phyloP scores from a whole-genome alignment of 2,113 vertebrate genomes.

The Myiopsitta monachus region DNA sequence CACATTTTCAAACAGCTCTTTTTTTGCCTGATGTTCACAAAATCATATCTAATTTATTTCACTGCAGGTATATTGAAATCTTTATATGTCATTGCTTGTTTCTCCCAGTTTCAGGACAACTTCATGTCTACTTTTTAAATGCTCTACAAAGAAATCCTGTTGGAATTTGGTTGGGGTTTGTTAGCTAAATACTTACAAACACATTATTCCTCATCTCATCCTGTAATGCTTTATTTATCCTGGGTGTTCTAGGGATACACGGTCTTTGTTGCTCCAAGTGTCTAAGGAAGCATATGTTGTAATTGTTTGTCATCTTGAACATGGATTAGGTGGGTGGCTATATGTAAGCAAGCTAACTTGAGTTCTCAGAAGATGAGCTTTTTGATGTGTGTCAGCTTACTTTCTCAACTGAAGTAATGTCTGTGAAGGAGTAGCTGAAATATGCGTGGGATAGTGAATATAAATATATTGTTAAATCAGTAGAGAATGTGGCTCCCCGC shows the following conservation, averaged over 20 bases:
- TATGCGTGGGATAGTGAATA: neutral
- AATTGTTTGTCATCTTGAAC: constrained; percentile 39
- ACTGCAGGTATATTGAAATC: neutral
- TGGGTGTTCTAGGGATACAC: neutral
- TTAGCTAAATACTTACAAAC: neutral
- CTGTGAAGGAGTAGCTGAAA: neutral
- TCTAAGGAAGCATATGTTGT: constrained; percentile 31
- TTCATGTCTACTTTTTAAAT: neutral
- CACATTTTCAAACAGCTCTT: neutral
- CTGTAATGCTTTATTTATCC: neutral
- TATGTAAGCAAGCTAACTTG: constrained; percentile 1
- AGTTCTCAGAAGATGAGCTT: neutral
- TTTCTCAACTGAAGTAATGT: neutral
- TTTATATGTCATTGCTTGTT: neutral
- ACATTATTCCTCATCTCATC: neutral
- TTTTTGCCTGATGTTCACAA: neutral
- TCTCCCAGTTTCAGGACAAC: neutral
- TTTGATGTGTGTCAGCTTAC: neutral
- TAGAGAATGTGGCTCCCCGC: neutral
- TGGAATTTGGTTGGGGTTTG: neutral
- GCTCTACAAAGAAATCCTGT: neutral
- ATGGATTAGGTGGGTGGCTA: constrained; percentile 15
- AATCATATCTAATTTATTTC: constrained; percentile 16
- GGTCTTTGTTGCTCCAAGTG: constrained; percentile 12
- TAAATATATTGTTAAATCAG: neutral